Base-by-base conservation (phyloP, 2,888 invertebrate genomes). In the Hecatera dysodea region DNA sequence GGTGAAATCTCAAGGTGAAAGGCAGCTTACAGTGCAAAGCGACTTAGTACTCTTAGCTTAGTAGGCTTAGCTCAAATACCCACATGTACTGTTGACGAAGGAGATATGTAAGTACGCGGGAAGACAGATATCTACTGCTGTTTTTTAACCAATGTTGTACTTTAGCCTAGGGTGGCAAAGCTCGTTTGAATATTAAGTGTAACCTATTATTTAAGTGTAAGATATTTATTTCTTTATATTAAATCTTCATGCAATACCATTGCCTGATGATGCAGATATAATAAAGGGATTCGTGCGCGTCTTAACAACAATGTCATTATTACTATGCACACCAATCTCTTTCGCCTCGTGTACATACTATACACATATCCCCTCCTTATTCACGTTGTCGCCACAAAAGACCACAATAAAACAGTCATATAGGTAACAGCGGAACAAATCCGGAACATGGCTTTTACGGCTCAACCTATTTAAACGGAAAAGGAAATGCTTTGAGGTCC, bases 391-490 rank as follows among this genome's bases (percentile, higher is more conserved):
- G 33, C 29, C 53, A 72, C 78, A 78, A 75, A 72, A 66, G 52
- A 69, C 61, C 60, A 60, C 67, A 62, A 46, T 71, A 72, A 72
- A 72, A 74, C 65, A 72, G 62, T 72, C 65, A 74, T 61, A 66
- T 33, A 67, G 1, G 62, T 69, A 55, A 66, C 68, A 64, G 64
- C 44, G 44, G 44, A 71, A 73, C 61, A 56, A 73, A 81, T 75
- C 62, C 52, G 60, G 65, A 69, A 68, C 70, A 57, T 19, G 69
- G 61, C 57, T 63, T 78, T 82, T 65, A 81, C 63, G 61, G 61
- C 61, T 62, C 70, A 78, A 67, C 72, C 68, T 82, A 86, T 74
- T 81, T 79, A 78, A 67, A 67, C 52, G 83, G 77, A 75, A 81
- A 63, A 72, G 81, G 78, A 81, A 76, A 85, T 76, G 75, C 68